Percentiles rank a stretch among this genome's conserved stretches.
These are phyloP conservation scores for Neotragus pygmaeus DNA, from an alignment of 2,113 vertebrate species.

Conservation along the genomic window DNA sequence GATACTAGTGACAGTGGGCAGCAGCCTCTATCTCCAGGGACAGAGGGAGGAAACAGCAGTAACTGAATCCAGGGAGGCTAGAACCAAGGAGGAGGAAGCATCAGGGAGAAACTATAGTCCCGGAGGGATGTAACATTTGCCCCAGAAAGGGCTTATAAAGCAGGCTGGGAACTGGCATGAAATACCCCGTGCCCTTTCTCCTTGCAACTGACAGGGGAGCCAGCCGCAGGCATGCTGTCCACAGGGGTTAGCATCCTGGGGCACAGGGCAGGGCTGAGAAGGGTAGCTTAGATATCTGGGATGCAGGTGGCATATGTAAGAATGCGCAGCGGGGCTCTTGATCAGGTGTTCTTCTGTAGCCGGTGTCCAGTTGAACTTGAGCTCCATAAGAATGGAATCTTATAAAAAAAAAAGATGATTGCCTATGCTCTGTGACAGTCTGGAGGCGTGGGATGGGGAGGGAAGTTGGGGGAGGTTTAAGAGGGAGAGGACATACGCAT, in stretches of 20 bases:
- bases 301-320: neutral
- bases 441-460: neutral
- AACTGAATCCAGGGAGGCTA: neutral
- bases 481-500: neutral
- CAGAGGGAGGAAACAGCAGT: neutral
- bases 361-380: fast-evolving
- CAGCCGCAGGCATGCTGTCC: neutral
- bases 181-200: neutral
- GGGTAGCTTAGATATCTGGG: neutral
- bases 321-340: neutral
- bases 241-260: neutral
- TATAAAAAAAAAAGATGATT: neutral
- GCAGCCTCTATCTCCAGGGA: neutral
- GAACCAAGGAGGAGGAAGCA: neutral
- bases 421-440: neutral
- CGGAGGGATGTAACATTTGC: neutral
- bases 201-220: neutral
- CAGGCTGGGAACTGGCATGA: neutral
- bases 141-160: neutral
- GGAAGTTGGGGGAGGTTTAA: neutral
- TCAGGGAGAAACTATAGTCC: neutral
- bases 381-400: neutral
- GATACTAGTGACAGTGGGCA: neutral
- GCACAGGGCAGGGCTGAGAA: neutral
- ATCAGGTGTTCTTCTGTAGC: neutral